Percentiles rank a stretch among this genome's conserved stretches.
Conservation (phyloP, 2,113 vertebrate species). For the Mionectes macconnelli region DNA sequence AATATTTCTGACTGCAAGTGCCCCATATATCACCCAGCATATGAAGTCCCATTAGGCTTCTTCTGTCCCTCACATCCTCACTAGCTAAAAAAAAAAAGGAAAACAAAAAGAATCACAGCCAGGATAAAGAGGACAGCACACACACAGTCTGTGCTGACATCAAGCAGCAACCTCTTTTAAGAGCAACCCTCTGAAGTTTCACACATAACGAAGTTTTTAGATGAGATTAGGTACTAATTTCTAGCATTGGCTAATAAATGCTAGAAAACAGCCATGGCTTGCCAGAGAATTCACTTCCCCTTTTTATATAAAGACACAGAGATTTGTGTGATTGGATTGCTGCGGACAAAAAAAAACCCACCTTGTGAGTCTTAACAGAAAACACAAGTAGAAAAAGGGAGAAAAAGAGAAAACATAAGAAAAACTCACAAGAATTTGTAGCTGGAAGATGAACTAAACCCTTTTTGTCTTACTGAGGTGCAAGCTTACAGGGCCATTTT, state of each 20-base stretch:
- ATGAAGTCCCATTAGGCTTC: slow-evolving; percentile 44
- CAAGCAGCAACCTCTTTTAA: background rate
- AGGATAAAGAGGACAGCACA: background rate
- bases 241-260: background rate
- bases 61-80: background rate
- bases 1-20: slow-evolving; percentile 39
- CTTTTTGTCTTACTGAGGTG: background rate
- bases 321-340: background rate
- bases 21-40: slow-evolving; percentile 20
- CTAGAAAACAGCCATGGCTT: background rate
- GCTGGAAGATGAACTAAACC: background rate
- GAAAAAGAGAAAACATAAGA: too few relatives aligned
- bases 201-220: background rate
- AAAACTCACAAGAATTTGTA: background rate
- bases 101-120: background rate
- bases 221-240: background rate
- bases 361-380: background rate
- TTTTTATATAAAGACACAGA: background rate
- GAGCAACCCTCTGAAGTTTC: background rate
- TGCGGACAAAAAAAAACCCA: background rate
- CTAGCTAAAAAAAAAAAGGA: background rate
- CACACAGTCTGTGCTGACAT: background rate
- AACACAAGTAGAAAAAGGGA: background rate
- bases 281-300: slow-evolving; percentile 9
- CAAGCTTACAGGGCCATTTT: background rate